phyloP scores from a whole-genome alignment of 2,113 vertebrate species.

The Ciconia boyciana region DNA sequence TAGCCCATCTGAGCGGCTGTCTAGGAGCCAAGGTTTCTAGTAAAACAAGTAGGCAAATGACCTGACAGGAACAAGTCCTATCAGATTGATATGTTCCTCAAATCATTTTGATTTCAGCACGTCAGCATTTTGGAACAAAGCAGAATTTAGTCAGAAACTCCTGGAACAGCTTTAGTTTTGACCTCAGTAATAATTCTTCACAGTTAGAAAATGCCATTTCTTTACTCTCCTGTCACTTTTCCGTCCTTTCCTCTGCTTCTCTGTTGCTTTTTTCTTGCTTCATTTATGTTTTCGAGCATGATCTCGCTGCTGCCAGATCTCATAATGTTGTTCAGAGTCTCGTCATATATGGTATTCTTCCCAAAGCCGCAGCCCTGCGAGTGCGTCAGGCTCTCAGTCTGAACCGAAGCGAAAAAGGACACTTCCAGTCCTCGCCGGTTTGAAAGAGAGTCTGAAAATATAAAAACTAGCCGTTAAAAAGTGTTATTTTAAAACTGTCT shows the following conservation, averaged over 20 bases:
- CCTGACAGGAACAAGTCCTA: not conserved
- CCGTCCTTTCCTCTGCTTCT: not conserved
- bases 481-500: not conserved
- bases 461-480: not conserved
- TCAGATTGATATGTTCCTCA: conserved; percentile 25
- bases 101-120: not conserved
- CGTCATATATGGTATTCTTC: not conserved
- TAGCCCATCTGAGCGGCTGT: not conserved
- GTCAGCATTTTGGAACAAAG: conserved; percentile 26
- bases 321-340: not conserved
- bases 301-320: not conserved
- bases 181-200: not conserved
- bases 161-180: not conserved
- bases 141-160: conserved; percentile 21
- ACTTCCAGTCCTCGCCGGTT: rapidly evolving
- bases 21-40: conserved; percentile 26
- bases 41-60: conserved; percentile 26
- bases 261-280: not conserved
- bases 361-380: not conserved
- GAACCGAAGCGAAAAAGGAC: not conserved
- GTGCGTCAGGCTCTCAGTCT: not conserved
- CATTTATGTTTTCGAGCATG: not conserved
- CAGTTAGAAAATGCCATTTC: not conserved
- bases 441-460: not conserved
- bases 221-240: not conserved